Conservation (phyloP, 2,113 vertebrate species). For the Machaerirhynchus nigripectus region DNA sequence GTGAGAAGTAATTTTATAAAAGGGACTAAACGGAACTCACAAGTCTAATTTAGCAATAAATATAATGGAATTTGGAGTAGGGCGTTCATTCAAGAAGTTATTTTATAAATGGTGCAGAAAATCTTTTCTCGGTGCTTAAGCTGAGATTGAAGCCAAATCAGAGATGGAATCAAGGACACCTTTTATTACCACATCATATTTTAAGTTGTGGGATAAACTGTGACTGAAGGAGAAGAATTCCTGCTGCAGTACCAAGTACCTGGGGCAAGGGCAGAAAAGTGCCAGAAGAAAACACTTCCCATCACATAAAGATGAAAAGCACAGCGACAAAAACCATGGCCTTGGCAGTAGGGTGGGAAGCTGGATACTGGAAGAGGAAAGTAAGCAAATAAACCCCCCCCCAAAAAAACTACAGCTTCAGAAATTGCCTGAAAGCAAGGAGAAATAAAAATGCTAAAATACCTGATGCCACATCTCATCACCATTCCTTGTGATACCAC, state of each 20-base stretch:
- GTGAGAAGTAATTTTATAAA: not conserved
- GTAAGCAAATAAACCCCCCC: not conserved
- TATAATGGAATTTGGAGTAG: not conserved
- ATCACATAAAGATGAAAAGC: not conserved
- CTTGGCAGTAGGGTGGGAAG: not conserved
- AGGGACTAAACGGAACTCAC: not conserved
- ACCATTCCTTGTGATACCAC: not conserved
- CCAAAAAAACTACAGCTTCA: not conserved
- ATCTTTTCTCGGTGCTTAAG: not conserved
- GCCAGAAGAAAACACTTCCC: not conserved
- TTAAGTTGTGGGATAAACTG: not conserved
- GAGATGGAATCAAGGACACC: not conserved
- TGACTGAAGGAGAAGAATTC: not conserved
- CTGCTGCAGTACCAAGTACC: not conserved
- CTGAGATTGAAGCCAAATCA: not conserved
- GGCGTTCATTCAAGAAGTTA: not conserved
- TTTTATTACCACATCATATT: not conserved
- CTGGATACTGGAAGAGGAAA: not conserved
- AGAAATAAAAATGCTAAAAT: not conserved
- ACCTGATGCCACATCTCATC: not conserved
- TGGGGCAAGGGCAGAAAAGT: not conserved
- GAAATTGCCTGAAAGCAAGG: not conserved
- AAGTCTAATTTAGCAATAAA: not conserved
- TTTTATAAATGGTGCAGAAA: conserved; percentile 3
- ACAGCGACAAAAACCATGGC: not conserved